These are phyloP conservation scores for Dendroctonus ponderosae DNA, from an alignment of 1,140 invertebrate species.

Conservation along the genomic window DNA sequence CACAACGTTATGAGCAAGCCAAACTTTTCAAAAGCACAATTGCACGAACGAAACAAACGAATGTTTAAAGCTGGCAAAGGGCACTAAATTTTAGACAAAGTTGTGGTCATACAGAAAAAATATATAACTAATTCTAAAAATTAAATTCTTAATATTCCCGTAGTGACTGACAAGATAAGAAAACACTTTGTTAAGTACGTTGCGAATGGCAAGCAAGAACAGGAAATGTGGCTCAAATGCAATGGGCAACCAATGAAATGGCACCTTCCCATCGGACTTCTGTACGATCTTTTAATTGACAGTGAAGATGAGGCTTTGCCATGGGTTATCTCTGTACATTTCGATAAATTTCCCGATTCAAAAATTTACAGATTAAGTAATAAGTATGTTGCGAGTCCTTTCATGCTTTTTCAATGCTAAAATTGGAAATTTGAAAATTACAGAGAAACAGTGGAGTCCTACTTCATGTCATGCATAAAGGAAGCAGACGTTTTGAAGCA, in stretches of 20 bases:
- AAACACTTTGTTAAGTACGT: conserved; percentile 87
- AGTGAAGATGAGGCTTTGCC: conserved; percentile 74
- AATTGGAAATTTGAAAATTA: conserved; percentile 23
- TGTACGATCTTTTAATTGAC: conserved; percentile 78
- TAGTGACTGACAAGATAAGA: conserved; percentile 86
- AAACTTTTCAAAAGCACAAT: too few species aligned
- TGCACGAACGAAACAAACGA: too few species aligned
- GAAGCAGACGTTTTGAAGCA: conserved; percentile 98
- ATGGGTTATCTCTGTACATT: conserved; percentile 94
- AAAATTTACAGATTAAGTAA: conserved; percentile 73
- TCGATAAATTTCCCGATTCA: conserved; percentile 85
- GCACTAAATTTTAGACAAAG: too few species aligned
- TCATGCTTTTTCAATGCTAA: not conserved
- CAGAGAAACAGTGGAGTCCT: conserved; percentile 87
- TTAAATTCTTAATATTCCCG: not conserved
- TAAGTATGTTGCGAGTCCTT: conserved; percentile 59
- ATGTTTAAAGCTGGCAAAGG: too few species aligned
- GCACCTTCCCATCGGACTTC: conserved; percentile 94
- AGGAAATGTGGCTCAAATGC: conserved; percentile 94
- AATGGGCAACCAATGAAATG: conserved; percentile 91
- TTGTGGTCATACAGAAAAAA: too few species aligned
- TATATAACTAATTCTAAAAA: too few species aligned
- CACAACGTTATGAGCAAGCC: too few species aligned
- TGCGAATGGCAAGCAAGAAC: conserved; percentile 75
- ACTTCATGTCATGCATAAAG: conserved; percentile 94